Evolutionary conservation across 37 sponge, comb jelly and placozoan species (phyloP).

Genomic region (Mnemiopsis leidyi): DNA sequence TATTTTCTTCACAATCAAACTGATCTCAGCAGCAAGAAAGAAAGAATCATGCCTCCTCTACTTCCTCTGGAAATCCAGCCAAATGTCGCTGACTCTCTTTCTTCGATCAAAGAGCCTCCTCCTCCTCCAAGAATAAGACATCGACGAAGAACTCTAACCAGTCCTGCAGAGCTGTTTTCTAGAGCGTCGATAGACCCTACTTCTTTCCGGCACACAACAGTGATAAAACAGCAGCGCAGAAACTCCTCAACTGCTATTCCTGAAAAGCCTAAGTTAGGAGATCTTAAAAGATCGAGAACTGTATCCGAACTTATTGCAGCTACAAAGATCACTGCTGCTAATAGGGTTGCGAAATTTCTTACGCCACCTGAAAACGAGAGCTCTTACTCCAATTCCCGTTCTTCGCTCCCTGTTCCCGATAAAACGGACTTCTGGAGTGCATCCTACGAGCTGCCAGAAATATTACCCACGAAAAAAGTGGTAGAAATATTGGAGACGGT

Average conservation of each 20-base stretch:
- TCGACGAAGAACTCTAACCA: not conserved
- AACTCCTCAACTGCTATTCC: not conserved
- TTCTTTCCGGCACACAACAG: not conserved
- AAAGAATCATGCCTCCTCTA: not conserved
- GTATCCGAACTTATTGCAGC: not conserved
- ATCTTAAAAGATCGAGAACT: not conserved
- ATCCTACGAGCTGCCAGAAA: slow-evolving; percentile 10
- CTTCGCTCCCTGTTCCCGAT: not conserved
- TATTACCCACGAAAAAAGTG: not conserved
- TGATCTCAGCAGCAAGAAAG: not conserved
- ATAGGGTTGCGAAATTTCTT: not conserved
- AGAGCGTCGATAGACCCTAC: not conserved
- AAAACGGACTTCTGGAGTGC: not conserved
- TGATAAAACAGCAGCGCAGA: not conserved
- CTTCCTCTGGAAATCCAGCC: not conserved
- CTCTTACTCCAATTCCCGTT: too few species aligned
- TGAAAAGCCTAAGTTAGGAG: not conserved
- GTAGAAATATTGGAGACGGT: not conserved
- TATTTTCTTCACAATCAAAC: too few species aligned
- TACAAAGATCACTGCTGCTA: not conserved
- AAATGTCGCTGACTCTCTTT: not conserved
- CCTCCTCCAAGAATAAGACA: not conserved
- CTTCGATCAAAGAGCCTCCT: not conserved
- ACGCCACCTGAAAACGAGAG: not conserved
- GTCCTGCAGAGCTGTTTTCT: not conserved